Evolutionary conservation across 2,113 vertebrate genomes (phyloP), one percentile per base, ranked within the genome.

Genomic region (Chaetops frenatus): DNA sequence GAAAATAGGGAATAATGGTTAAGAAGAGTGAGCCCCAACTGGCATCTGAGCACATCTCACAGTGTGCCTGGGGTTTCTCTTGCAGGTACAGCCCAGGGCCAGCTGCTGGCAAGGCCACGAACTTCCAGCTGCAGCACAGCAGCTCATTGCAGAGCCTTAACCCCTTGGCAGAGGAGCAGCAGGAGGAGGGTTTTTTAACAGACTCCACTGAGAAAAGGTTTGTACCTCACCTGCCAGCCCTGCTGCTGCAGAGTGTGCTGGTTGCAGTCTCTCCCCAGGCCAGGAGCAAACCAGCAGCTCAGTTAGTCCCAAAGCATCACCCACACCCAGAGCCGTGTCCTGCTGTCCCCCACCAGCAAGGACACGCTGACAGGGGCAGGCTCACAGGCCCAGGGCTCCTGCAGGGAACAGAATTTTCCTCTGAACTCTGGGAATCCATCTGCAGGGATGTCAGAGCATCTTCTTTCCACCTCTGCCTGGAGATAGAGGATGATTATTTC

Each of bases 131-230:
- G 16, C 90, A 95, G 82, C 91, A 87, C 80, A 89, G 88, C 74
- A 74, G 45, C 23, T 71, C 91, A 16, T 1, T 77, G 54, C 82
- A 90, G 69, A 93, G 76, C 86, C 88, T 74, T 2, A 77, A 44
- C 33, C 95, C 85, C 81, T 78, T 33, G 2, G 82, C 36, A 23
- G 44, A 90, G 78, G 86, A 96, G 29, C 74, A 92, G 65, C 60
- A 83, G 1, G 70, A 95, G 38, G 61, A 92, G 65, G 74, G 47
- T 47, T 84, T 92, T 48, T 81, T 93, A 61, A 86, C 87, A 84
- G 91, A 96, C 17, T 58, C 93, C 21, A 48, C 96, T 11, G 98
- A 98, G 88, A 94, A 97, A 53, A 97, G 98, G 98, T 98, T 88
- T 89, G 74, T 89, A 17, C 47, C 36, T 35, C 45, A 28, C 12